A percentile compares a stretch with the other conserved stretches of the same genome.
Evolutionary conservation across 2,113 vertebrate species (phyloP).

Genomic region (Laticauda colubrina): DNA sequence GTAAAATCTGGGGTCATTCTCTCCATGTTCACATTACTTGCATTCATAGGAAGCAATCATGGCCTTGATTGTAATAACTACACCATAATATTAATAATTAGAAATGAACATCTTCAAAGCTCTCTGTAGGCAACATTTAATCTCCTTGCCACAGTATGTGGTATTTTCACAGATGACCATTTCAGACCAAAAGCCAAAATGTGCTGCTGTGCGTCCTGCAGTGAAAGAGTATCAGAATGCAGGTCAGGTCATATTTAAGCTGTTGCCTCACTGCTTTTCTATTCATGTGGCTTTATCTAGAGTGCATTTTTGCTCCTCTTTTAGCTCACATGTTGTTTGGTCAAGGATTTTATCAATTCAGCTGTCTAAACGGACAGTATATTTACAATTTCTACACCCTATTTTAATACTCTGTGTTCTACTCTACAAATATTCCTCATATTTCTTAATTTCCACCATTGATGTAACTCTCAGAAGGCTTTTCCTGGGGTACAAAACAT

Average conservation of each 20-base stretch:
- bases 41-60: constrained; percentile 31
- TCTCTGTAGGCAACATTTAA: constrained; percentile 43
- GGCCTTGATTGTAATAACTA: constrained; percentile 45
- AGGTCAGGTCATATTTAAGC: rapidly evolving
- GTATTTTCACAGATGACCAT: constrained; percentile 61
- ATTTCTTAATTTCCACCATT: background rate
- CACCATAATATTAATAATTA: background rate
- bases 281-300: rapidly evolving
- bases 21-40: background rate
- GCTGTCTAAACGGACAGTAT: background rate
- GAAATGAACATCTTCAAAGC: constrained; percentile 50
- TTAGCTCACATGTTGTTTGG: background rate
- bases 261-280: background rate
- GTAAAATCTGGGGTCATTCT: background rate
- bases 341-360: rapidly evolving
- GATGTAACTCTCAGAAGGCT: constrained; percentile 57
- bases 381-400: constrained; percentile 46
- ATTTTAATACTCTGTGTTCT: constrained; percentile 33
- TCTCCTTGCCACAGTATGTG: constrained; percentile 33
- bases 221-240: background rate
- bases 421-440: constrained; percentile 31
- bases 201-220: background rate
- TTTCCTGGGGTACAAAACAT: constrained; percentile 62
- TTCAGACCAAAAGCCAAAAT: background rate
- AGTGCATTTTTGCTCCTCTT: rapidly evolving